phyloP scores from a whole-genome alignment of 53 echinoderm and acorn worm species.

The Crossaster papposus region DNA sequence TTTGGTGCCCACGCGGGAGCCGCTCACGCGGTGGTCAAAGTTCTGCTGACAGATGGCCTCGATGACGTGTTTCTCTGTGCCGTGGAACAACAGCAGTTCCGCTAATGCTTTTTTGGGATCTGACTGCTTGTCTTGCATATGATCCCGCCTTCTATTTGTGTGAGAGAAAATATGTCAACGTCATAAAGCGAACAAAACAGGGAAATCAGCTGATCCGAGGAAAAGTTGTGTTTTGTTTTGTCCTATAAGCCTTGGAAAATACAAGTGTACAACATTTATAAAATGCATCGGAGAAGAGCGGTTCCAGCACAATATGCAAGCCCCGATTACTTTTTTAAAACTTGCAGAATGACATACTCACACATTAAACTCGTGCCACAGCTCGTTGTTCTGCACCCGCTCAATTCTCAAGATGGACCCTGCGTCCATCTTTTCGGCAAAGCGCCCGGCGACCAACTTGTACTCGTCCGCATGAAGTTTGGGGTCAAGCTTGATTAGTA shows the following conservation, averaged over 20 bases:
- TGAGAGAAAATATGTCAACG: no score
- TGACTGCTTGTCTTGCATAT: conserved; percentile 18
- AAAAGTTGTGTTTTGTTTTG: no score
- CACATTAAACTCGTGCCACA: conserved; percentile 57
- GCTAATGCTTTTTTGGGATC: not conserved
- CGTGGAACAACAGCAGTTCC: conserved; percentile 57
- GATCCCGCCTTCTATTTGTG: conserved; percentile 41
- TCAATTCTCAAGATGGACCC: conserved; percentile 33
- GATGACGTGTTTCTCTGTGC: conserved; percentile 18
- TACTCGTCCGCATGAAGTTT: not conserved
- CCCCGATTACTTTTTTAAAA: no score
- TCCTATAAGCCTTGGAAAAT: no score
- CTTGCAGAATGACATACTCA: not conserved
- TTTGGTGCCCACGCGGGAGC: conserved; percentile 43
- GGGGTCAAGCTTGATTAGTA: not conserved
- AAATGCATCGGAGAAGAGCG: no score
- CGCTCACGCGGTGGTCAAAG: conserved; percentile 43
- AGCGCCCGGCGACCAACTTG: not conserved
- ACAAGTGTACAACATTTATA: no score
- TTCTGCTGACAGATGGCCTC: conserved; percentile 65
- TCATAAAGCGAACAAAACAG: no score
- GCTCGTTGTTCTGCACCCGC: conserved; percentile 57
- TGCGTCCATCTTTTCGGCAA: conserved; percentile 23
- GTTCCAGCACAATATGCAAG: no score
- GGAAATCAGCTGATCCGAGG: no score